A percentile compares a stretch with the other conserved stretches of the same genome.
Conservation (phyloP, 2,113 vertebrate species). For the Engystomops pustulosus region DNA sequence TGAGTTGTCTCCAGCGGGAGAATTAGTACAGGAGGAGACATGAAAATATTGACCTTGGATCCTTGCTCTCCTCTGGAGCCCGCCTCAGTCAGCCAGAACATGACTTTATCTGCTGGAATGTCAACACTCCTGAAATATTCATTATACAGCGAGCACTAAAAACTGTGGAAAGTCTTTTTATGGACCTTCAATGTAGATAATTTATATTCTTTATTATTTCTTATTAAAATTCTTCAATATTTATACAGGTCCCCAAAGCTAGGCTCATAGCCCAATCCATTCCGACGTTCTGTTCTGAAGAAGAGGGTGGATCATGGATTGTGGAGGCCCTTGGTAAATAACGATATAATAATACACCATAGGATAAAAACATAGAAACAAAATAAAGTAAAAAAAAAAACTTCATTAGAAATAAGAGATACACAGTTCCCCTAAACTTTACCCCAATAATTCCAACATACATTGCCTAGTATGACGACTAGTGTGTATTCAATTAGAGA, state of each 20-base stretch:
- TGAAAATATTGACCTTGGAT: constrained; percentile 54
- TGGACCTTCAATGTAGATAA: not conserved
- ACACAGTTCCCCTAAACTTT: too few species aligned
- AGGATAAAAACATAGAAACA: too few species aligned
- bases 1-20: constrained; percentile 9
- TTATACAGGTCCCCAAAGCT: not conserved
- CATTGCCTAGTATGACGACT: too few species aligned
- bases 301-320: not conserved
- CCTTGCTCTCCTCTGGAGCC: constrained; percentile 17
- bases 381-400: too few species aligned
- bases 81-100: constrained; percentile 21
- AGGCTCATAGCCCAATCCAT: too few species aligned
- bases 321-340: not conserved
- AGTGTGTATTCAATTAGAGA: too few species aligned
- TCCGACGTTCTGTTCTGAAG: not conserved
- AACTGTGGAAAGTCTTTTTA: not conserved
- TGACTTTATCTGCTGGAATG: constrained; percentile 53
- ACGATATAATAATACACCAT: too few species aligned
- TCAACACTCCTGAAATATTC: constrained; percentile 51
- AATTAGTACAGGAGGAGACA: constrained; percentile 19
- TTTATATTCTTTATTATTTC: not conserved
- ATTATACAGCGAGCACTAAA: constrained; percentile 30
- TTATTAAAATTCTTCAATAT: not conserved
- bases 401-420: too few species aligned
- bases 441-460: too few species aligned